A percentile compares a stretch with the other conserved stretches of the same genome.
phyloP scores from a whole-genome alignment of 2,113 vertebrate genomes.

The Dromas ardeola region DNA sequence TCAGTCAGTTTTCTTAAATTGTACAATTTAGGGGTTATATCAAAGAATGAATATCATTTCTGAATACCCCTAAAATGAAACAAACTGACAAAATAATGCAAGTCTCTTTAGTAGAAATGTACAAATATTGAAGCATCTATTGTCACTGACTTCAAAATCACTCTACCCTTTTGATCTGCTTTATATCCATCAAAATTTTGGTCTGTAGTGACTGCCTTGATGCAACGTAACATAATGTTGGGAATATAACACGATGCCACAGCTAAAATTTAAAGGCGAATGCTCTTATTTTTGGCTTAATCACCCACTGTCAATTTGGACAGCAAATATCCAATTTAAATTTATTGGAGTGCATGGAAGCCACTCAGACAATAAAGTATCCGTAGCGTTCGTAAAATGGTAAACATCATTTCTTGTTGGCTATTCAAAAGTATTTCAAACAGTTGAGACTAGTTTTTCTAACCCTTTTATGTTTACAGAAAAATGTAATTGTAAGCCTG shows the following conservation, averaged over 20 bases:
- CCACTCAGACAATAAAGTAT: conserved; percentile 70
- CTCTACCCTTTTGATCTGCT: conserved; percentile 73
- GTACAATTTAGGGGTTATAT: conserved; percentile 77
- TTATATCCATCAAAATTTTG: conserved; percentile 76
- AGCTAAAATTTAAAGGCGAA: conserved; percentile 77
- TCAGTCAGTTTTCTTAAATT: conserved; percentile 80
- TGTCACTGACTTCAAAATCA: conserved; percentile 73
- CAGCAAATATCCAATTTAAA: conserved; percentile 74
- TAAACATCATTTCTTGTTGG: conserved; percentile 68
- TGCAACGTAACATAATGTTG: conserved; percentile 55
- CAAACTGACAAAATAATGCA: conserved; percentile 78
- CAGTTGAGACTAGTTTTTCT: conserved; percentile 44
- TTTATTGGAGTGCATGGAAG: conserved; percentile 71
- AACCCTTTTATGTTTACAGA: conserved; percentile 51
- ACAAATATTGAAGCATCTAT: conserved; percentile 75
- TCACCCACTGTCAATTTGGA: conserved; percentile 70
- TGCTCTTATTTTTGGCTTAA: conserved; percentile 72
- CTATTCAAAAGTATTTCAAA: conserved; percentile 62
- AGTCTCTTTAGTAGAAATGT: conserved; percentile 69
- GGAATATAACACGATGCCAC: conserved; percentile 45
- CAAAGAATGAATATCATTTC: conserved; percentile 73
- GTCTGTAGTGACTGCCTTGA: conserved; percentile 65
- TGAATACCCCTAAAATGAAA: conserved; percentile 74
- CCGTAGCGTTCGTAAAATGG: conserved; percentile 47
- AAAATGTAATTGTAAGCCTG: conserved; percentile 45